Percentiles rank a stretch among this genome's conserved stretches.
These are phyloP conservation scores for Henricia sp. DNA, from an alignment of 53 echinoderm and acorn worm species.

Conservation along the genomic window DNA sequence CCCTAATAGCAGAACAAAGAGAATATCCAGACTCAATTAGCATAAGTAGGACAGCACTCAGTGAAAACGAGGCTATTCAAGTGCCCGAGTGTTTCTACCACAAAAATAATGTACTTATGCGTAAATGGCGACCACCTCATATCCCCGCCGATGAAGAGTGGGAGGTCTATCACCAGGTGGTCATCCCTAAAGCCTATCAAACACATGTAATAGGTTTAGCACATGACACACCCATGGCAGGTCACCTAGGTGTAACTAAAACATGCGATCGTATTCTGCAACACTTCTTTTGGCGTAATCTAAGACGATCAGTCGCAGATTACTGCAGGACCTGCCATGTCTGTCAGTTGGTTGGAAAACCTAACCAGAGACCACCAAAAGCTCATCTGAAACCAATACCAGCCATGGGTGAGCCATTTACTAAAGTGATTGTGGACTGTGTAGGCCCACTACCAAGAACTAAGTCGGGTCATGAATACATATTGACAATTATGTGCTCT, in stretches of 20 bases:
- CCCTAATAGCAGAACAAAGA: conserved; percentile 4
- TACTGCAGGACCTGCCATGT: conserved; percentile 19
- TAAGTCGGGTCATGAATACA: conserved; percentile 64
- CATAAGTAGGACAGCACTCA: conserved; percentile 1
- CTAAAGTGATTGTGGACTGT: conserved; percentile 73
- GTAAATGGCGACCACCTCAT: conserved; percentile 76
- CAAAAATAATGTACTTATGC: conserved; percentile 70
- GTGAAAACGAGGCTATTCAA: background rate
- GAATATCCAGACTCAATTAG: background rate
- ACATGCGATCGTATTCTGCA: conserved; percentile 57
- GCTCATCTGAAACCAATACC: conserved; percentile 71
- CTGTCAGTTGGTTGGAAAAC: conserved; percentile 65
- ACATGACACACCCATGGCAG: conserved; percentile 73
- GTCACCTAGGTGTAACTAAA: conserved; percentile 68
- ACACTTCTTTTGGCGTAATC: conserved; percentile 71
- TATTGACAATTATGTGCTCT: conserved; percentile 75
- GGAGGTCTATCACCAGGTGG: conserved; percentile 69
- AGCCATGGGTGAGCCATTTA: conserved; percentile 79
- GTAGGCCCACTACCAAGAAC: conserved; percentile 76
- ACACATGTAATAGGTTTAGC: conserved; percentile 62
- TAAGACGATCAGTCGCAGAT: conserved; percentile 16
- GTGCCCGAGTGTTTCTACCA: conserved; percentile 16
- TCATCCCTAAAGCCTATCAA: conserved; percentile 64
- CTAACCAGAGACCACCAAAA: conserved; percentile 57
- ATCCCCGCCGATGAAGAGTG: conserved; percentile 66